Conservation (phyloP, 1,140 invertebrate species). For the Diachasmimorpha longicaudata region DNA sequence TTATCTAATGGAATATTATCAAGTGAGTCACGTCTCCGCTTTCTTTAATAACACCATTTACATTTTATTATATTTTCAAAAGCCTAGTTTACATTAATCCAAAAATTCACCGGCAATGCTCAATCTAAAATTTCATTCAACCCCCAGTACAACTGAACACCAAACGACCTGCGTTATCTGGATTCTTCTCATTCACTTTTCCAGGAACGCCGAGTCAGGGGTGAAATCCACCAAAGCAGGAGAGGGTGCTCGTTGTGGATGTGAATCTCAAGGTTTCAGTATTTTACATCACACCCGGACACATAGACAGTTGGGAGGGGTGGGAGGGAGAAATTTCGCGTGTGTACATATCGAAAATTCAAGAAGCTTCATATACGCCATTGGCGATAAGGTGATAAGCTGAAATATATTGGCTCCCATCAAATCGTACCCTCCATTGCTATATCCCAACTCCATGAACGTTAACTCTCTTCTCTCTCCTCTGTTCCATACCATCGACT, state of each 20-base stretch:
- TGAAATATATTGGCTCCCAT: conserved; percentile 62
- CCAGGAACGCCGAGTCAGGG: neutral
- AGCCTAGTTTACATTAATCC: neutral
- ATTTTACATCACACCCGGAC: neutral
- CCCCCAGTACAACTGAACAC: neutral
- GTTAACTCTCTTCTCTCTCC: conserved; percentile 31
- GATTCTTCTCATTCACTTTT: neutral
- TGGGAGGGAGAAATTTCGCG: neutral
- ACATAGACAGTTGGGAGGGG: too few species aligned
- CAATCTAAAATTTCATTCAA: neutral
- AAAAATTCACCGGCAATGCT: neutral
- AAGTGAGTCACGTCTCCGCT: conserved; percentile 11
- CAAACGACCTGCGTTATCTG: neutral
- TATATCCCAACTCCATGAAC: conserved; percentile 47
- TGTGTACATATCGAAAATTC: neutral
- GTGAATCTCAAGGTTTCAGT: too few species aligned
- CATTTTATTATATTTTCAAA: conserved; percentile 3
- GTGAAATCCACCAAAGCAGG: neutral
- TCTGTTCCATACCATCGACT: conserved; percentile 9
- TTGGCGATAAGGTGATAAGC: conserved; percentile 62
- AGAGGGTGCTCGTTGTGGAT: too few species aligned
- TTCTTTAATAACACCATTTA: conserved; percentile 3
- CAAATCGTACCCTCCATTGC: conserved; percentile 59
- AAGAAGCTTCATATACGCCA: conserved; percentile 40
- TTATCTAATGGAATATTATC: conserved; percentile 26